A percentile compares a stretch with the other conserved stretches of the same genome.
These are phyloP conservation scores for Gallinago media DNA, from an alignment of 2,113 vertebrate genomes.

Conservation along the genomic window DNA sequence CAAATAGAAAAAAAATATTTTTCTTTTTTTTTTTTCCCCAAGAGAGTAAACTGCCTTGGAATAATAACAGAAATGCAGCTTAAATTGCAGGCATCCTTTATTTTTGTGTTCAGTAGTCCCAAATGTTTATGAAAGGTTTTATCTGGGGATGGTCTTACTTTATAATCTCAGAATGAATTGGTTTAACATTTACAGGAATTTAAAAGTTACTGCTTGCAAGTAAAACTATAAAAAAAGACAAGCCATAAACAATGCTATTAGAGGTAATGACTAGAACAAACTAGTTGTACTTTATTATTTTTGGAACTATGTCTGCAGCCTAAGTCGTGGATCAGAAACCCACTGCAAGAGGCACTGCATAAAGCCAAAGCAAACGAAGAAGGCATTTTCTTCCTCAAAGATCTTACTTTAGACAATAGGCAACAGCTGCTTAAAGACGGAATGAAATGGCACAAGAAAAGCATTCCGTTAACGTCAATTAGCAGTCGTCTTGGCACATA, in stretches of 20 bases:
- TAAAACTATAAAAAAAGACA: neutral
- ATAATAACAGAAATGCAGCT: neutral
- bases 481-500: neutral
- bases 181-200: neutral
- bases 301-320: neutral
- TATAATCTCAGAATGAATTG: neutral
- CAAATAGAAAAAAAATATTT: neutral
- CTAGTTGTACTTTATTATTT: neutral
- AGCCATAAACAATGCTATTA: neutral
- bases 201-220: neutral
- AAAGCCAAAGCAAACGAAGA: neutral
- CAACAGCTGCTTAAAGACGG: neutral
- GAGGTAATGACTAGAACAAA: neutral
- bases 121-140: neutral
- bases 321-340: neutral
- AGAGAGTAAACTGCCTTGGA: conserved; percentile 5
- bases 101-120: neutral
- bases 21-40: neutral
- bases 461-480: neutral
- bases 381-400: neutral
- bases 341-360: neutral
- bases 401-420: neutral
- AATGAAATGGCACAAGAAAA: neutral
- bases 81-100: neutral
- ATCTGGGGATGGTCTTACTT: neutral